Evolutionary conservation across 1,140 invertebrate species (phyloP).

Genomic region (Drosophila jambulina): DNA sequence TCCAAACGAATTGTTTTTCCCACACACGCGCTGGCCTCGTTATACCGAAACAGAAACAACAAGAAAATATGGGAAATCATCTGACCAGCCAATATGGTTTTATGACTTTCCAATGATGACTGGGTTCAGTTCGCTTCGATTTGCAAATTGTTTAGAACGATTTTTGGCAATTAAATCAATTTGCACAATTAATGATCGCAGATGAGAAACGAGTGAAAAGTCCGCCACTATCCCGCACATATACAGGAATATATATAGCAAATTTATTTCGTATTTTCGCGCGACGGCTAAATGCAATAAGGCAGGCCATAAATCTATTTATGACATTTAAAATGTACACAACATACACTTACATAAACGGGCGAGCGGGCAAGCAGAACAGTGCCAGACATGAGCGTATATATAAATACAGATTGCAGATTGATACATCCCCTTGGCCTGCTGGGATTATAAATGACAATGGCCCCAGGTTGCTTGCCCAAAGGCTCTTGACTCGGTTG

Average conservation of each 20-base stretch:
- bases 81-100: slow-evolving; percentile 51
- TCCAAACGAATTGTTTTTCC: slow-evolving; percentile 51
- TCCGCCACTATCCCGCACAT: background rate
- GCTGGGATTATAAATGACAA: slow-evolving; percentile 44
- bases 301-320: slow-evolving; percentile 74
- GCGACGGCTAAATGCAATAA: slow-evolving; percentile 60
- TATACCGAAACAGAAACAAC: background rate
- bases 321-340: slow-evolving; percentile 78
- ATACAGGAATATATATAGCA: background rate
- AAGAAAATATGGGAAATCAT: slow-evolving; percentile 21
- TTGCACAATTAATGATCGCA: slow-evolving; percentile 73
- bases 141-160: slow-evolving; percentile 65
- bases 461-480: slow-evolving; percentile 27
- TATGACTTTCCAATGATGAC: slow-evolving; percentile 72
- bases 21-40: slow-evolving; percentile 27
- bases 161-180: slow-evolving; percentile 77
- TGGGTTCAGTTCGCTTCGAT: background rate
- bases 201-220: slow-evolving; percentile 29
- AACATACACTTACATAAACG: slow-evolving; percentile 49
- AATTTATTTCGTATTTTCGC: slow-evolving; percentile 14
- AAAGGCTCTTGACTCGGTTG: slow-evolving; percentile 49
- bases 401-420: slow-evolving; percentile 7
- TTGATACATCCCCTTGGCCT: slow-evolving; percentile 22
- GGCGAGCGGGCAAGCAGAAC: slow-evolving; percentile 10
- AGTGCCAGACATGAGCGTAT: slow-evolving; percentile 9